Evolutionary conservation across 2,888 invertebrate species (phyloP), one percentile per base, ranked within the genome.

Genomic region (Nipponacmea schrenckii): DNA sequence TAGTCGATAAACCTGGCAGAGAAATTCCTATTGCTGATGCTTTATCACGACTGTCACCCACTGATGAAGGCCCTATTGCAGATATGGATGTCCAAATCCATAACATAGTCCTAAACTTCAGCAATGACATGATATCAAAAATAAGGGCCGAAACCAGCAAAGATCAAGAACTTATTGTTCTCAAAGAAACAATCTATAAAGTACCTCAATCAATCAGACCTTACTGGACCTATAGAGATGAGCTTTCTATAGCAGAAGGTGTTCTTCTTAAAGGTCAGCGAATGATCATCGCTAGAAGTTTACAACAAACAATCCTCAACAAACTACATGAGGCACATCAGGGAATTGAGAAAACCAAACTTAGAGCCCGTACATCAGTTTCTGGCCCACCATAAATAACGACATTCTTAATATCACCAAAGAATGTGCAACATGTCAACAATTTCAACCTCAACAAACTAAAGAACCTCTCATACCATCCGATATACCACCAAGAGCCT

Each of bases 11-110:
- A 31, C 73, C 71, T 56, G 79, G 77, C 0, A 71, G 65, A 17
- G 70, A 74, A n/a, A 74, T 79, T 69, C 20, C 64, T 24, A n/a
- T 78, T 12, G 70, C 77, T 20, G 78, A 77, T 65, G 67, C 71
- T 4, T 67, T 80, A 3, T 74, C 73, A 5, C 27, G n/a, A 15
- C 15, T 48, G 44, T 4, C 45, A 69, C 48, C 17, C 0, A 15
- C 4, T 5, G 17, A 48, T 17, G 15, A 48, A 17, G 48, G 48
- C n/a, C 17, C 17, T n/a, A 48, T 48, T 17, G 17, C 4, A n/a
- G 48, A 48, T n/a, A 48, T 48, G 48, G 17, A 48, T 48, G 48
- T 15, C 15, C 48, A 48, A 7, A 48, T 48, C 17, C 48, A 48
- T 15, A 69, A 69, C 24, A 46, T 68, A 7, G 20, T 39, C 17